Conservation (phyloP, 2,113 vertebrate species). For the Callopanchax toddi region DNA sequence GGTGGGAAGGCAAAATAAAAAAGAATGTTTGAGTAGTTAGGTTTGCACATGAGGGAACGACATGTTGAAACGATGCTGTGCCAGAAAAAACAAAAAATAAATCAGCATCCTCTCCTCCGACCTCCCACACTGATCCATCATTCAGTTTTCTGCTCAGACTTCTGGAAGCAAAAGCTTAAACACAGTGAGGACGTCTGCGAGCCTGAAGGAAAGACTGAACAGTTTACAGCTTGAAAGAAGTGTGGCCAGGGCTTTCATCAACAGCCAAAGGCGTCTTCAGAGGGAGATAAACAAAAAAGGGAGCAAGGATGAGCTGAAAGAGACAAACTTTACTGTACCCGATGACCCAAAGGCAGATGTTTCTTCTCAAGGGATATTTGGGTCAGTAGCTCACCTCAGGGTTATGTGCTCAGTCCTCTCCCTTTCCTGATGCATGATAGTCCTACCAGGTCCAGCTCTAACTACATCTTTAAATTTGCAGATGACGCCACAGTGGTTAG, state of each 20-base stretch:
- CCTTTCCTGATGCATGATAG: no score
- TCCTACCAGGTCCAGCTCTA: no score
- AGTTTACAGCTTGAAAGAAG: constrained; percentile 43
- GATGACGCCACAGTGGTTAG: no score
- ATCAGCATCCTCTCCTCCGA: constrained; percentile 12
- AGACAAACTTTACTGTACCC: constrained; percentile 47
- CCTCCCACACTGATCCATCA: constrained; percentile 27
- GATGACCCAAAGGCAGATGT: constrained; percentile 26
- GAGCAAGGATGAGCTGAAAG: constrained; percentile 5
- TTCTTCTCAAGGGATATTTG: constrained; percentile 33
- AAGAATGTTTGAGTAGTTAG: constrained; percentile 54
- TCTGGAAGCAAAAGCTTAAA: constrained; percentile 22
- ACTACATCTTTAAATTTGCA: no score
- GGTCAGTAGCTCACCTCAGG: no score
- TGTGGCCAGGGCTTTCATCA: constrained; percentile 57
- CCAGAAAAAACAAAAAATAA: constrained; percentile 34
- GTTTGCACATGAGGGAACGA: constrained; percentile 14
- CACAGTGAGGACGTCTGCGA: constrained; percentile 33
- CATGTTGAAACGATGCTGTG: constrained; percentile 18
- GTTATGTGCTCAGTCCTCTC: no score
- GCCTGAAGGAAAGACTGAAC: constrained; percentile 45
- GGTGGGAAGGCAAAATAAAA: constrained; percentile 42
- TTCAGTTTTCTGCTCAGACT: constrained; percentile 45
- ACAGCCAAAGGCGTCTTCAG: constrained; percentile 65
- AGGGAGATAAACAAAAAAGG: constrained; percentile 46